These are phyloP conservation scores for Cataglyphis altisquamis DNA, from an alignment of 2,888 invertebrate genomes.

Conservation along the genomic window DNA sequence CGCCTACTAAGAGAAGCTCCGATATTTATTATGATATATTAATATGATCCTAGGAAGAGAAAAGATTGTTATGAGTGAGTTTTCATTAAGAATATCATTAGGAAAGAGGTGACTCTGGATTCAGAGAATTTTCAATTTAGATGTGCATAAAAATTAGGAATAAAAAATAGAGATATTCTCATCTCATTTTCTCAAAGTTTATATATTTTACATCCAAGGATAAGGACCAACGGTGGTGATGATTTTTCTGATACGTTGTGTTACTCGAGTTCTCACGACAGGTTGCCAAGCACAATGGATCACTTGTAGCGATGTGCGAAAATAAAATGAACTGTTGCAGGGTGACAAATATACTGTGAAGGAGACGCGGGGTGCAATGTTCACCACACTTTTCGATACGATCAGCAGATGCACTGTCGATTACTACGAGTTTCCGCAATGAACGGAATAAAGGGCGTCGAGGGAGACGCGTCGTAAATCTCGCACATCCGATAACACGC, in stretches of 20 bases:
- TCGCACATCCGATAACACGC: conserved; percentile 25
- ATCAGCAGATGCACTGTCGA: not conserved
- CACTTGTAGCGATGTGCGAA: conserved; percentile 1
- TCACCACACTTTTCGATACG: not conserved
- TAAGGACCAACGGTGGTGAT: not conserved
- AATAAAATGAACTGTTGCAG: conserved; percentile 23
- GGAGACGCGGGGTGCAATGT: conserved; percentile 22
- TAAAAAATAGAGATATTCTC: not conserved
- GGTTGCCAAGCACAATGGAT: not conserved
- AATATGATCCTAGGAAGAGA: not conserved
- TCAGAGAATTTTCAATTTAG: not conserved
- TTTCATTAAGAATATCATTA: not conserved
- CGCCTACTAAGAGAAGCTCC: not conserved
- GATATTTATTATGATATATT: not conserved
- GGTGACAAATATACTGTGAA: conserved; percentile 25
- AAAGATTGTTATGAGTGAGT: not conserved
- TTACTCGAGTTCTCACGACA: not conserved
- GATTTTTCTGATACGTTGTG: not conserved
- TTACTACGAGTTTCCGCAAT: conserved; percentile 16
- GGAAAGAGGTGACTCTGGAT: not conserved
- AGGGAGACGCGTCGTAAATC: conserved; percentile 59
- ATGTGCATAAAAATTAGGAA: not conserved
- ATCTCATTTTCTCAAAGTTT: not conserved
- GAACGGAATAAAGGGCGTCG: not conserved
- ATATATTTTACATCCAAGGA: not conserved